phyloP scores from a whole-genome alignment of 2,797 vertebrate species.

The Sebastes kiyomatsui region DNA sequence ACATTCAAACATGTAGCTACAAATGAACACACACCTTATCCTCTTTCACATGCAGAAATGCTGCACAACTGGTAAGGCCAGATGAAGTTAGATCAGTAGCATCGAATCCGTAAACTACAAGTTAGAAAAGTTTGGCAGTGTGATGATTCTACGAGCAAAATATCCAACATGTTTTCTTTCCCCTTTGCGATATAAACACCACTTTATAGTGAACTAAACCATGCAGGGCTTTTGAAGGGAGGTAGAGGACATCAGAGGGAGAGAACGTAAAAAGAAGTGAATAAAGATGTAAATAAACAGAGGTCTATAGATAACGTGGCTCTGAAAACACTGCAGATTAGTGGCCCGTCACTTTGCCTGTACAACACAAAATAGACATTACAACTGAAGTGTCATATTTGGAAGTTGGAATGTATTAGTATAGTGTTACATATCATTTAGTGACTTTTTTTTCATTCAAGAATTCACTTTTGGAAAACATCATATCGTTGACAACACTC shows the following conservation, averaged over 20 bases:
- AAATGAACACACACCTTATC: constrained; percentile 14
- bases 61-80: constrained; percentile 46
- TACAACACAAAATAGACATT: constrained; percentile 64
- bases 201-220: constrained; percentile 52
- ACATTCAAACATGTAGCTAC: constrained; percentile 38
- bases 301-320: constrained; percentile 24
- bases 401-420: constrained; percentile 70
- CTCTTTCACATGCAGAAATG: constrained; percentile 22
- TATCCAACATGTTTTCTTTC: constrained; percentile 14
- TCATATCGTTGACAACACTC: constrained; percentile 69
- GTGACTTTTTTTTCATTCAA: constrained; percentile 51
- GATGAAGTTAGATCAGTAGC: constrained; percentile 9
- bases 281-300: background rate
- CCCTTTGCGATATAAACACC: constrained; percentile 30
- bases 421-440: constrained; percentile 44
- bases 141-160: constrained; percentile 38
- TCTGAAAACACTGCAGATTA: constrained; percentile 55
- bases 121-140: constrained; percentile 37
- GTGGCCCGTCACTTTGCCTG: constrained; percentile 45
- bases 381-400: constrained; percentile 45
- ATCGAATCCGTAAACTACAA: background rate
- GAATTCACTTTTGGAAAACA: constrained; percentile 62
- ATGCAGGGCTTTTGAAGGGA: constrained; percentile 58
- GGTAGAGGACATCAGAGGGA: constrained; percentile 31
- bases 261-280: constrained; percentile 18